Percentiles rank a stretch among this genome's conserved stretches.
Conservation (phyloP, 2,113 vertebrate species). For the Heteronetta atricapilla region DNA sequence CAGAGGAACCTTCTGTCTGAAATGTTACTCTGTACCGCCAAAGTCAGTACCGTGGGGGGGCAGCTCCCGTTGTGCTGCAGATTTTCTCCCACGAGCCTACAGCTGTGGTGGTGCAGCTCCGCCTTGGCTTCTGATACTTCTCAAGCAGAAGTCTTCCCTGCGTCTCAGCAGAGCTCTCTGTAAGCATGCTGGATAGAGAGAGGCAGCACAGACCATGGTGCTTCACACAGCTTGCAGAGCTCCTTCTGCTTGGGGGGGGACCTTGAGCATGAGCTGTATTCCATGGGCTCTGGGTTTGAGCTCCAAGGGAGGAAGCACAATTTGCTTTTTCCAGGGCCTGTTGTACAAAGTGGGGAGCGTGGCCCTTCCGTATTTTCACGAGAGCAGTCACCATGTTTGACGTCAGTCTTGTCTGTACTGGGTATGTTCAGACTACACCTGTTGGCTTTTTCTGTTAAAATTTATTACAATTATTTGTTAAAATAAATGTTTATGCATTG, state of each 20-base stretch:
- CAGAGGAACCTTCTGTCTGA: not conserved
- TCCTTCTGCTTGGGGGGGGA: not conserved
- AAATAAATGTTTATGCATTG: not conserved
- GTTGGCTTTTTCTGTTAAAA: not conserved
- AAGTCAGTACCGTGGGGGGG: not conserved
- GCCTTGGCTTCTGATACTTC: fast-evolving
- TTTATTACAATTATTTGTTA: not conserved
- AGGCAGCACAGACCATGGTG: fast-evolving
- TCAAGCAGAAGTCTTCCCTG: not conserved
- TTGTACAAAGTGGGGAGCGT: not conserved
- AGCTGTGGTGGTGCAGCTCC: fast-evolving
- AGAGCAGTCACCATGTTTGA: not conserved
- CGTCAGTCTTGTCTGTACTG: not conserved
- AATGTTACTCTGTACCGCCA: not conserved
- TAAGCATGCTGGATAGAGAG: not conserved
- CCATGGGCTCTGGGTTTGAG: not conserved
- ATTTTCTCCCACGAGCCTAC: not conserved
- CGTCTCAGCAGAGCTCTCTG: not conserved
- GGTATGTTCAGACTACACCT: not conserved
- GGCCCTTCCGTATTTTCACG: not conserved
- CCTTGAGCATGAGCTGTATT: not conserved
- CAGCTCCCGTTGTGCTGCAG: not conserved
- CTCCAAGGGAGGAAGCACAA: not conserved
- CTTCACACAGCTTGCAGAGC: not conserved
- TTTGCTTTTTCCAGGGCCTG: not conserved